phyloP scores from a whole-genome alignment of 2,888 invertebrate genomes.

The Tenthredo scrophulariae region DNA sequence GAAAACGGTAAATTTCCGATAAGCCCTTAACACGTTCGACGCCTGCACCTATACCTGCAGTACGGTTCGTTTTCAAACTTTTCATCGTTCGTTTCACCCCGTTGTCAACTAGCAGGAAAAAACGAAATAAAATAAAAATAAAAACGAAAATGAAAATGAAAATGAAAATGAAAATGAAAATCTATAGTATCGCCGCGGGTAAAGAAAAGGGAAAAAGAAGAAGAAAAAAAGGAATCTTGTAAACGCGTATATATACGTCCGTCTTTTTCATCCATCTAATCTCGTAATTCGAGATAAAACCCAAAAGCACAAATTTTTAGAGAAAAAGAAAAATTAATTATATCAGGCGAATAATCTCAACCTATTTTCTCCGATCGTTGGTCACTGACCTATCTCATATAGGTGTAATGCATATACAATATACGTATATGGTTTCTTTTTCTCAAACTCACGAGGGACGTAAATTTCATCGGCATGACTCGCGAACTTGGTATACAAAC shows the following conservation, averaged over 20 bases:
- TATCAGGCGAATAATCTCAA: not conserved
- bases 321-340: too few relatives aligned
- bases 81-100: slow-evolving; percentile 40
- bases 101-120: not conserved
- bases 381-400: not conserved
- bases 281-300: too few relatives aligned
- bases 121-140: not conserved
- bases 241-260: not conserved
- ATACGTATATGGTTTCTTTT: not conserved
- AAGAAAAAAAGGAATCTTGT: not conserved
- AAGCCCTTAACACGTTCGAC: slow-evolving; percentile 34
- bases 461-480: not conserved
- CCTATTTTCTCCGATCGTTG: not conserved
- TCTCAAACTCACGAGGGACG: not conserved
- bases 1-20: slow-evolving; percentile 50
- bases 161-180: too few relatives aligned
- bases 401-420: not conserved
- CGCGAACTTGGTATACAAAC: not conserved
- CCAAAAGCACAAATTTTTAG: too few relatives aligned
- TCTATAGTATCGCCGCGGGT: not conserved
- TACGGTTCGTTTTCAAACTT: slow-evolving; percentile 33
- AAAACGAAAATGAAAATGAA: not conserved
- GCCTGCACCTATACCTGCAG: not conserved
- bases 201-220: not conserved
- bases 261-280: not conserved